Evolutionary conservation across 2,888 invertebrate genomes (phyloP), one percentile per base, ranked within the genome.

Genomic region (Apoderus coryli): DNA sequence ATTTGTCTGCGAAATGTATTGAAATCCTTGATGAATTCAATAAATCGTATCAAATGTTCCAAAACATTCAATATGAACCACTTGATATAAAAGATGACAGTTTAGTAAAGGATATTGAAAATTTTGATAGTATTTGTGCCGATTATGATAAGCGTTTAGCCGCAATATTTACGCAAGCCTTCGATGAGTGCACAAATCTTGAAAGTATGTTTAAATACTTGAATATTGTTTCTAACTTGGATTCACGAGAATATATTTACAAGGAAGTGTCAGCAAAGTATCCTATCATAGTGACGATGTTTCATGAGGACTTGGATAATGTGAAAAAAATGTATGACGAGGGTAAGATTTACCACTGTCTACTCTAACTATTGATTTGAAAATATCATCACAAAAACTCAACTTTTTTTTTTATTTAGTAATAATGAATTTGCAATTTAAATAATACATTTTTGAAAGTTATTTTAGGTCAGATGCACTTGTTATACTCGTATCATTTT

Each of bases 121-220:
- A 56, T 2, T 85, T 85, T 51, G 60, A 67, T 47, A 56, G 53
- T 1, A 70, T 70, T 35, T 58, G 73, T 2, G 65, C 69, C 14
- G 77, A 81, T 45, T 69, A 80, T 29, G 90, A 92, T 50, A 64
- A 77, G 35, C 64, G 77, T 37, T 61, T 92, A 19, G 82, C 81
- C 0, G 74, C 80, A 10, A 69, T 88, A 37, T 80, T 89, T 46
- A 68, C 74, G 7, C 76, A 79, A 48, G 82, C 79, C 1, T 76
- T 86, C 42, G 76, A 78, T 33, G 89, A 90, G 46, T 84, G 82
- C 42, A 64, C 65, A 40, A 75, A 73, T 16, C 51, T 76, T 5
- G 73, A 72, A 41, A 60, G 66, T 25, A 57, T 65, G 24, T 72
- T 72, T 44, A 76, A 74, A 56, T 64, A 75, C 36, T 34, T 52